Base-by-base conservation (phyloP, 2,797 vertebrate genomes). In the Poliocrania exsul region DNA sequence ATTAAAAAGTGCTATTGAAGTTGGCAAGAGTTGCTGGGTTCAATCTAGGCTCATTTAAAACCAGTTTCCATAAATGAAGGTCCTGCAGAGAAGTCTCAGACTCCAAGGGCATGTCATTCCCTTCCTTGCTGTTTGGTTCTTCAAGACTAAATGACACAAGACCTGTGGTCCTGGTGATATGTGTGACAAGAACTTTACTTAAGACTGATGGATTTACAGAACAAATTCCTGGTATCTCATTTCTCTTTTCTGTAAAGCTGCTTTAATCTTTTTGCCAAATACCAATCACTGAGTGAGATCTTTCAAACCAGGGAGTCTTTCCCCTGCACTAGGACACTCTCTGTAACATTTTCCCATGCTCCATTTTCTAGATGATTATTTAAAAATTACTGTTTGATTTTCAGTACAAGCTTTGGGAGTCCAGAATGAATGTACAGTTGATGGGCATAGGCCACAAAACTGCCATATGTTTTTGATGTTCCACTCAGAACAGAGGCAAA, bases 1-100 rank as follows among this genome's bases (percentile, higher is more conserved):
- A 89, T 86, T 94, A 88, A 94, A 86, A 94, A 83, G 35, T 88
- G 75, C 38, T 91, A 6, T 5, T 61, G 56, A 91, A 88, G 53
- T 82, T 92, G 71, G 50, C 1, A 0, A 78, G 38, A 70, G 74
- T 60, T 38, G 12, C 60, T 95, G 10, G 16, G 20, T 70, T 85
- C 60, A 93, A 71, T 85, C 9, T 91, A 56, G 78, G 35, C 46
- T 92, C 12, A 0, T 89, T 89, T 95, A 93, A 89, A 96, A 80
- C 40, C 24, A 24, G 33, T 82, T 94, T 91, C 60, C 33, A 2
- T 71, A 91, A 92, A 84, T 66, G n/a, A 80, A 84, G 60, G 58
- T 88, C 88, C 71, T 84, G 20, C 56, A 93, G 84, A 92, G 91
- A 56, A 73, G 40, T 77, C 51, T 67, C 51, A 80, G 44, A 28